Base-by-base conservation (phyloP, 2,113 vertebrate species). In the Ursus arctos region DNA sequence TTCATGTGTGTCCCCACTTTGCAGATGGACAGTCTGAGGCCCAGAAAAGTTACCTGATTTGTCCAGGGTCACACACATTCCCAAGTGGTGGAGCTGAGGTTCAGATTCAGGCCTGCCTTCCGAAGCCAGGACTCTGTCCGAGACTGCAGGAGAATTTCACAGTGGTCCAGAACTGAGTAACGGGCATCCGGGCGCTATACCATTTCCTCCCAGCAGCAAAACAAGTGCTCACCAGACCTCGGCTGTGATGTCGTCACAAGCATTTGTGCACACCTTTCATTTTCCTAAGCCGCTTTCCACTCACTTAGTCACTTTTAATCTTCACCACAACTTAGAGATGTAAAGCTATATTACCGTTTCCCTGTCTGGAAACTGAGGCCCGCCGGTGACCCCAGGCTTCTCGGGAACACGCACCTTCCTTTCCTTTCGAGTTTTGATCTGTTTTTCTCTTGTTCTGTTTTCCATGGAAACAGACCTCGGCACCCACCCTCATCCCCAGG, bases 291-390 rank as follows among this genome's bases (percentile, higher is more conserved):
- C 84, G 21, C 16, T 77, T 93, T 86, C 74, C 69, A 67, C 33
- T 87, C 3, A 0, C 55, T 65, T 19, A 15, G 79, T 89, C 36
- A 36, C 80, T 31, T 88, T 93, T 81, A 12, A 76, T 57, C 83
- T 63, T 84, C 31, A 47, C 55, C 43, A 71, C 31, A 14, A 24
- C 24, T 93, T 53, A 40, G 31, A 88, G n/a, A 49, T 4, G 16
- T 16, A 55, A 82, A 82, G 40, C 49, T 49, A 43, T 31, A 31
- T 55, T 53, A 6, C 49, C 36, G 31, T 43, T 72, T 92, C 61
- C 43, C 18, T 63, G 47, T 65, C 88, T 84, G 81, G 65, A 94
- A 88, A 57, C 74, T 71, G 47, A 94, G 89, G 67, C 67, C 65
- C 0, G 2, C 19, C 31, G 2, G 0, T n/a, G 26, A 11, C 28